Percentiles rank a stretch among this genome's conserved stretches.
These are phyloP conservation scores for Lithophane ornitopus DNA, from an alignment of 2,888 invertebrate genomes.

Conservation along the genomic window DNA sequence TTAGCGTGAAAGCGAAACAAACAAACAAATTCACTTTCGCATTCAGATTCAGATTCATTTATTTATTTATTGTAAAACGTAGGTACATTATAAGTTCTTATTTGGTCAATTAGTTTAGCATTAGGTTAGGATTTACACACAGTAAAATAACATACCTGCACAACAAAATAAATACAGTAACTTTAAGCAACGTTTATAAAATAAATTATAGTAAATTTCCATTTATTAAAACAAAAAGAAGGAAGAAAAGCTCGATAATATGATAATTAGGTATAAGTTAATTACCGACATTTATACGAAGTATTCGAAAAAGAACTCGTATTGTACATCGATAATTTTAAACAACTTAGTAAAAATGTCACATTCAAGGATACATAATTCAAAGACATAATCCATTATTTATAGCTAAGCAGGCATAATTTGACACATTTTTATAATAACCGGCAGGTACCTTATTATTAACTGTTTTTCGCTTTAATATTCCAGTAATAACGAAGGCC, in stretches of 20 bases:
- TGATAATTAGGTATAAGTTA: background rate
- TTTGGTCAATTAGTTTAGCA: too few species aligned
- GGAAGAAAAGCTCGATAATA: background rate
- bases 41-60: too few species aligned
- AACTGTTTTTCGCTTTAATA: constrained; percentile 30
- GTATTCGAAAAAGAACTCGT: background rate
- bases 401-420: background rate
- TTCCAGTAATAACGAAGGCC: constrained; percentile 27
- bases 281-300: background rate
- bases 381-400: background rate
- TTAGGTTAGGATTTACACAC: too few species aligned
- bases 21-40: too few species aligned
- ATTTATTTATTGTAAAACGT: too few species aligned
- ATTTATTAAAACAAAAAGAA: background rate
- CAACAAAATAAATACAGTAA: background rate
- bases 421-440: background rate
- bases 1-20: too few species aligned
- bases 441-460: background rate
- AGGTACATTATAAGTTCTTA: too few species aligned
- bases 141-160: too few species aligned
- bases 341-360: background rate
- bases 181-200: background rate
- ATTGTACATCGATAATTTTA: background rate
- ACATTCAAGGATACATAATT: background rate
- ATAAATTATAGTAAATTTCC: background rate